Evolutionary conservation across 2,888 invertebrate species (phyloP).

Genomic region (Dermolepida albohirtum): DNA sequence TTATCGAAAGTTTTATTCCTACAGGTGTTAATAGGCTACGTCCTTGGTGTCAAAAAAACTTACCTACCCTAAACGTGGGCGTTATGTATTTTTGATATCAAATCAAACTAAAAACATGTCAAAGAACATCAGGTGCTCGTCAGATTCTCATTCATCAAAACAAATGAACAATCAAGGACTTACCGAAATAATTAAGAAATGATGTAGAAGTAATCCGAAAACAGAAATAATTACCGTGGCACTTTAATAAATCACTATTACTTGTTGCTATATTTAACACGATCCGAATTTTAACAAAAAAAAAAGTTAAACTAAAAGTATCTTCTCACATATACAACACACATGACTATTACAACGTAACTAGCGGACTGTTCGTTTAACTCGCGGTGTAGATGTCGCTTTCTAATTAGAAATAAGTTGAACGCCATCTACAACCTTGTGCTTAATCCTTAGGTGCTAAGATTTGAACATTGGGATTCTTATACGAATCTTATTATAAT

Average conservation of each 20-base stretch:
- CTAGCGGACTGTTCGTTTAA: slow-evolving; percentile 11
- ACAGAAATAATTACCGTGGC: slow-evolving; percentile 3
- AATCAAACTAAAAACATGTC: slow-evolving; percentile 18
- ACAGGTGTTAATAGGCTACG: slow-evolving; percentile 53
- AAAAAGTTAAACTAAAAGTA: slow-evolving; percentile 19
- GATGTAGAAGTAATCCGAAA: slow-evolving; percentile 23
- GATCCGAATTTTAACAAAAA: slow-evolving; percentile 28
- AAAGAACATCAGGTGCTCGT: slow-evolving; percentile 9
- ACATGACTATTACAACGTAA: slow-evolving; percentile 28
- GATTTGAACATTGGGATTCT: too few relatives aligned
- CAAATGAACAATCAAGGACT: slow-evolving; percentile 27
- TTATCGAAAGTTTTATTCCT: slow-evolving; percentile 49
- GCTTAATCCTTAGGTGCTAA: background rate
- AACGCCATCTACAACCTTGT: background rate
- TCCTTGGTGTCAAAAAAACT: slow-evolving; percentile 53
- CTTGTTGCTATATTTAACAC: slow-evolving; percentile 34
- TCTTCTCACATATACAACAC: slow-evolving; percentile 28
- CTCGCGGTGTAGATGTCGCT: slow-evolving; percentile 23
- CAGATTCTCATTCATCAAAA: slow-evolving; percentile 31
- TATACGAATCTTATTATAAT: too few relatives aligned
- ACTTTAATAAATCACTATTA: slow-evolving; percentile 32
- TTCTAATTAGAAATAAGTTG: background rate
- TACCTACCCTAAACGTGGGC: slow-evolving; percentile 53
- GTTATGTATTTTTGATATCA: slow-evolving; percentile 40
- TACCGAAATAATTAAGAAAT: slow-evolving; percentile 28